Base-by-base conservation (phyloP, 2,888 invertebrate species). In the Chymomyza fuscimana region DNA sequence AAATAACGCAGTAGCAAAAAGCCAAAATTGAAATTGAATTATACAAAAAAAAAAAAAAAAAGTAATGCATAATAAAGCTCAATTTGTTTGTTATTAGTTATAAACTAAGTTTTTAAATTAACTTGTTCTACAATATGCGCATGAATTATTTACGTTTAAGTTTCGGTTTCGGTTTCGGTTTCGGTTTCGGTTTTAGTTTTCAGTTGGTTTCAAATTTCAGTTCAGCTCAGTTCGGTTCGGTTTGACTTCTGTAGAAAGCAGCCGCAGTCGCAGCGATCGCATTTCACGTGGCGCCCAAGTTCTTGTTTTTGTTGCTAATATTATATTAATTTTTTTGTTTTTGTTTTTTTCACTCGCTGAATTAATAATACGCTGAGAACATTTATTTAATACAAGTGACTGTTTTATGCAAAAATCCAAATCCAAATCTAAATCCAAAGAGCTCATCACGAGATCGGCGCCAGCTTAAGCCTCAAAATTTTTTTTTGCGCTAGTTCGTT, bases 201-300 rank as follows among this genome's bases (percentile, higher is more conserved):
- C 15, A 65, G 19, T 60, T 46, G 40, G 40, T 46, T 46, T 65
- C 60, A 32, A 32, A 60, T 60, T 60, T 60, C 60, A 60, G 12
- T 19, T 54, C 54, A 10, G 16, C 40, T 60, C 60, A 60, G 12
- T 19, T 54, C 54, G 22, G 16, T 54, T 54, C 54, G 16, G 36
- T 60, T 32, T 46, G 51, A 5, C 10, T 9, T 63, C 56, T 69
- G 65, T 75, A 54, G 16, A 22, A 54, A 54, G 16, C 54, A 6
- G 54, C 54, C 54, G 22, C 54, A 16, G 19, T 9, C 54, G 16
- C 54, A 22, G 32, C 56, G 46, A 68, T 69, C 65, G 63, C 65
- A 66, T 68, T 74, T 74, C 73, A 74, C 73, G 73, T 74, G 76
- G 73, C 58, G 54, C 16, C 54, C 54, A 54, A 54, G 16, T 22